Conservation (phyloP, 1,140 invertebrate species). For the Brachionus rotundiformis region DNA sequence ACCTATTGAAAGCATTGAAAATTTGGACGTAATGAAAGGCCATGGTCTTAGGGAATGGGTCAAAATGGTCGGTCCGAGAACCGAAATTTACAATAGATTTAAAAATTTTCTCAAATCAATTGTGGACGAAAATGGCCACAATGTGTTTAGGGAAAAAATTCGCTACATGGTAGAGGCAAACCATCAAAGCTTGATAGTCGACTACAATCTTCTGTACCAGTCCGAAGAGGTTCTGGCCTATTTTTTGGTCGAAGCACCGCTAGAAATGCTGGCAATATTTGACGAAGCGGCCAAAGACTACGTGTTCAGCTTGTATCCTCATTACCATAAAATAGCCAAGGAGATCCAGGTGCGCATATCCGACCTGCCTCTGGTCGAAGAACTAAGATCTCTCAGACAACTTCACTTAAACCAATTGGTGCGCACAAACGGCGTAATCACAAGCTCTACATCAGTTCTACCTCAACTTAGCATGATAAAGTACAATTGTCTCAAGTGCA, state of each 20-base stretch:
- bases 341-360: constrained; percentile 87
- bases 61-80: constrained; percentile 86
- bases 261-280: constrained; percentile 91
- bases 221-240: constrained; percentile 90
- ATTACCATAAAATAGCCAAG: constrained; percentile 86
- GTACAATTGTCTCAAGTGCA: constrained; percentile 95
- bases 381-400: constrained; percentile 78
- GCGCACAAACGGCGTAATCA: constrained; percentile 92
- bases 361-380: constrained; percentile 91
- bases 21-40: constrained; percentile 89
- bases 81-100: constrained; percentile 93
- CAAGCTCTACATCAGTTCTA: constrained; percentile 88
- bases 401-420: constrained; percentile 89
- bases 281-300: constrained; percentile 83
- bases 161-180: constrained; percentile 87
- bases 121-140: constrained; percentile 76
- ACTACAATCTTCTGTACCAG: constrained; percentile 84
- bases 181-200: constrained; percentile 82
- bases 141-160: constrained; percentile 88
- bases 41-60: constrained; percentile 92
- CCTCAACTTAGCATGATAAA: constrained; percentile 93
- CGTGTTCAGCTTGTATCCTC: constrained; percentile 89
- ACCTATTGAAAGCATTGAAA: constrained; percentile 95
- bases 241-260: constrained; percentile 93
- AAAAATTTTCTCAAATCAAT: constrained; percentile 80